phyloP scores from a whole-genome alignment of 1,140 invertebrate genomes.

The Ptiloglossa arizonensis region DNA sequence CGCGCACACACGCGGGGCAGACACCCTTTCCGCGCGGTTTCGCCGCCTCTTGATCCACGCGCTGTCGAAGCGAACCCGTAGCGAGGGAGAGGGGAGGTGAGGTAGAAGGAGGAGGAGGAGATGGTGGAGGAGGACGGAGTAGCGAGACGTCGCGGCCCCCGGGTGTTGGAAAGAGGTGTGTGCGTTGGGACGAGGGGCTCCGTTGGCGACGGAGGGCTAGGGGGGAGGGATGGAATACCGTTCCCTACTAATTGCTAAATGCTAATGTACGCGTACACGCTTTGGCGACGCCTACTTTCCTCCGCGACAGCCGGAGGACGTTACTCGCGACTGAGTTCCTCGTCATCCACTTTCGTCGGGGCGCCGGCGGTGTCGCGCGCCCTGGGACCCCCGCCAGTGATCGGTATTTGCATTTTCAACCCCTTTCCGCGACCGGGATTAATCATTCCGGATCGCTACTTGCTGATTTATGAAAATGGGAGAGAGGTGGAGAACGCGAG shows the following conservation, averaged over 20 bases:
- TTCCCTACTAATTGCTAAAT: constrained; percentile 68
- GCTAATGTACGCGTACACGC: constrained; percentile 64
- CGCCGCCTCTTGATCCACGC: constrained; percentile 20
- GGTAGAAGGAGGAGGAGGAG: neutral
- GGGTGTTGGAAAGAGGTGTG: too few species aligned
- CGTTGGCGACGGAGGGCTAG: too few species aligned
- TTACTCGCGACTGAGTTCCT: constrained; percentile 36
- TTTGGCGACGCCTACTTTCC: constrained; percentile 56
- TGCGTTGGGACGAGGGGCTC: too few species aligned
- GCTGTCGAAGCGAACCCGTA: too few species aligned
- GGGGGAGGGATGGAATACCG: constrained; percentile 9
- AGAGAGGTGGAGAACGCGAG: constrained; percentile 12
- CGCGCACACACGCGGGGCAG: neutral
- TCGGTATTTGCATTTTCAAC: constrained; percentile 36
- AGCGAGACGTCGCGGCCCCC: too few species aligned
- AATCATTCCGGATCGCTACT: constrained; percentile 54
- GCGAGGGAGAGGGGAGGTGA: neutral
- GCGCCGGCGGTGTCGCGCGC: constrained; percentile 8
- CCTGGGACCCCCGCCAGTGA: constrained; percentile 30
- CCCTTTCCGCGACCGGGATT: constrained; percentile 20
- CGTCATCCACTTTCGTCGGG: constrained; percentile 33
- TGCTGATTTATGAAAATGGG: constrained; percentile 51
- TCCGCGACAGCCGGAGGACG: constrained; percentile 17
- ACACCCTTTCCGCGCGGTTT: neutral
- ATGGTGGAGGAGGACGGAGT: neutral